Conservation (phyloP, 2,113 vertebrate species). For the Bucco capensis region DNA sequence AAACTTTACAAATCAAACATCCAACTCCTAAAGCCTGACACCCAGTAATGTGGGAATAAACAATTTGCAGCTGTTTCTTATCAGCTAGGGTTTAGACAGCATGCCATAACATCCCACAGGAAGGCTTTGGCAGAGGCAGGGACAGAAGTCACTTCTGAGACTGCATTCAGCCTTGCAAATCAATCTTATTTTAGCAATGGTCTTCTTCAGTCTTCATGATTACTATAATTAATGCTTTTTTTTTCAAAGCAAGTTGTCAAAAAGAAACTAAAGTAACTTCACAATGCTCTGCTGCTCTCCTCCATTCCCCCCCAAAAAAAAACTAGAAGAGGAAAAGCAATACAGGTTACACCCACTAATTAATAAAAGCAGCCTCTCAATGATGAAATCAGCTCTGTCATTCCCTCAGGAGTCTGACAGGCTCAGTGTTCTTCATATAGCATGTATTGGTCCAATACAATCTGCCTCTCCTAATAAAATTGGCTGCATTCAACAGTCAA, state of each 20-base stretch:
- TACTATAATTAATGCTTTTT: neutral
- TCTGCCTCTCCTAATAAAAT: neutral
- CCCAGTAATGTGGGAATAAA: slow-evolving; percentile 6
- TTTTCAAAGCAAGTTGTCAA: neutral
- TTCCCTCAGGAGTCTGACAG: neutral
- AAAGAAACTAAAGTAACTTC: neutral
- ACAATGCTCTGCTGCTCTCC: neutral
- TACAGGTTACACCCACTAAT: neutral
- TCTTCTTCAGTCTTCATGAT: neutral
- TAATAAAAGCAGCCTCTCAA: neutral
- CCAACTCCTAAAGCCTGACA: slow-evolving; percentile 12
- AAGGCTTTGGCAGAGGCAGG: neutral
- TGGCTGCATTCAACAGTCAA: neutral
- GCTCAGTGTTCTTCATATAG: neutral
- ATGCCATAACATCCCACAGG: neutral
- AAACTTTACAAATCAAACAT: neutral
- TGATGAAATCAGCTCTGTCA: neutral
- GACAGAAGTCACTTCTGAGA: neutral
- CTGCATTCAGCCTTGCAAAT: neutral
- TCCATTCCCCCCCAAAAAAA: neutral
- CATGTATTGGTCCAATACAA: neutral
- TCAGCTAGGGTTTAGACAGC: neutral
- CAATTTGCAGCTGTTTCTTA: slow-evolving; percentile 32
- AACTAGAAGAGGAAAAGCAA: neutral
- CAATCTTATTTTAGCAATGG: neutral